Evolutionary conservation across 2,797 vertebrate species (phyloP), one percentile per base, ranked within the genome.

Genomic region (Taenioides sp.): DNA sequence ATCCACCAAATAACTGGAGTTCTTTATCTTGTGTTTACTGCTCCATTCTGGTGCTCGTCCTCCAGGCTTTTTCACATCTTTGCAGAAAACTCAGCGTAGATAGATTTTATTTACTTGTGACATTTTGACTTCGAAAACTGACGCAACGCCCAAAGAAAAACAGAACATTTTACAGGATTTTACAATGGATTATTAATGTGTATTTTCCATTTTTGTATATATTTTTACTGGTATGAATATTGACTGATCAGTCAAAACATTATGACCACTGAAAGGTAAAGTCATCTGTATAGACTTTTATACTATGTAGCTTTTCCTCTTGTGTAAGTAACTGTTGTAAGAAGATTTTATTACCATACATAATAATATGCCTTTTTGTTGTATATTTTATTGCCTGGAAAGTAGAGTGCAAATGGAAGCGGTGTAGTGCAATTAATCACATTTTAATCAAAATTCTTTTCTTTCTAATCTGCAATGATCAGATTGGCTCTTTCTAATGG

Each of bases 81-180:
- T 49, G 22, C 63, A 18, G 43, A 65, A 65, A 65, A 66, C 43
- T 65, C 43, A 28, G 9, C 49, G 2, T 31, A 52, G 25, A 66
- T 20, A 52, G 25, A 66, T 31, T 28, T 66, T 31, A 23, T 66
- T 66, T 52, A 7, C 25, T 66, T 52, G 64, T 66, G 65, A 66
- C 65, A 66, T 66, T 66, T 52, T 66, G 65, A 52, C 65, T 66
- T 66, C 5, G 9, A 31, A 66, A 66, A 66, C 65, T 66, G 65
- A 27, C 14, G 5, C 25, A 52, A 23, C 16, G 18, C 40, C 63
- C 65, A 2, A 66, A 66, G 65, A 49, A 31, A 49, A 54, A 52
- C 23, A 11, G 0, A 12, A 31, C 47, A 31, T 54, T 49, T 52
- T 66, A 49, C 47, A 31, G 49, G 25, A 12, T 52, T 66, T 52